Conservation (phyloP, 2,113 vertebrate genomes). For the Calyptomena viridis region DNA sequence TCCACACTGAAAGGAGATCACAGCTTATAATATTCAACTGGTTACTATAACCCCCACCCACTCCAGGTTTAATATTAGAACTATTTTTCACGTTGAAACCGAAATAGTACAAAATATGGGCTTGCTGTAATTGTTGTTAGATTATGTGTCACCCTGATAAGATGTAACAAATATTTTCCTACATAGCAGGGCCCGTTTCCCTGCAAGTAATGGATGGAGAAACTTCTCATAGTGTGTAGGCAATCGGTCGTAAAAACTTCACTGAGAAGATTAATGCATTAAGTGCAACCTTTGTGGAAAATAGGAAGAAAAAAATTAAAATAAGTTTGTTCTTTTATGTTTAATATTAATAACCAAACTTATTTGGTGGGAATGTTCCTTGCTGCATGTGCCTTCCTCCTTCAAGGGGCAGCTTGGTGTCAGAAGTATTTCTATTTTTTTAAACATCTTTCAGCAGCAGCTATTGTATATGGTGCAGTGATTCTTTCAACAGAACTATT, state of each 20-base stretch:
- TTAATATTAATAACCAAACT: conserved; percentile 52
- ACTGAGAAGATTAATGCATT: conserved; percentile 76
- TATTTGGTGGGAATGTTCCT: not conserved
- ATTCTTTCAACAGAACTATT: conserved; percentile 48
- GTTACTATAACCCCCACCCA: conserved; percentile 57
- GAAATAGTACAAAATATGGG: conserved; percentile 80
- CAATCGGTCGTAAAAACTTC: conserved; percentile 81
- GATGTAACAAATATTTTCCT: conserved; percentile 84
- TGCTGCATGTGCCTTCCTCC: not conserved
- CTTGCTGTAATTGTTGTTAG: conserved; percentile 85
- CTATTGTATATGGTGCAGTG: not conserved
- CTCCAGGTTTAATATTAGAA: conserved; percentile 70
- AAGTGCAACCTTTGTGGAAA: conserved; percentile 67
- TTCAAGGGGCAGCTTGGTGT: not conserved
- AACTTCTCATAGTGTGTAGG: conserved; percentile 76
- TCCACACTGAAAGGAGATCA: not conserved
- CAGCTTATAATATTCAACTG: conserved; percentile 57
- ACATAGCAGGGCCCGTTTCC: conserved; percentile 71
- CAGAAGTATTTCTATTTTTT: not conserved
- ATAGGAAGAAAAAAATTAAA: conserved; percentile 69
- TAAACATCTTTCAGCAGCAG: not conserved
- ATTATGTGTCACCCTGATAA: conserved; percentile 86
- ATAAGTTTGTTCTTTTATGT: conserved; percentile 29
- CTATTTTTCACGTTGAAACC: conserved; percentile 74
- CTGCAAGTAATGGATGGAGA: conserved; percentile 79